Evolutionary conservation across 2,113 vertebrate genomes (phyloP).

Genomic region (Cyrtonyx montezumae): DNA sequence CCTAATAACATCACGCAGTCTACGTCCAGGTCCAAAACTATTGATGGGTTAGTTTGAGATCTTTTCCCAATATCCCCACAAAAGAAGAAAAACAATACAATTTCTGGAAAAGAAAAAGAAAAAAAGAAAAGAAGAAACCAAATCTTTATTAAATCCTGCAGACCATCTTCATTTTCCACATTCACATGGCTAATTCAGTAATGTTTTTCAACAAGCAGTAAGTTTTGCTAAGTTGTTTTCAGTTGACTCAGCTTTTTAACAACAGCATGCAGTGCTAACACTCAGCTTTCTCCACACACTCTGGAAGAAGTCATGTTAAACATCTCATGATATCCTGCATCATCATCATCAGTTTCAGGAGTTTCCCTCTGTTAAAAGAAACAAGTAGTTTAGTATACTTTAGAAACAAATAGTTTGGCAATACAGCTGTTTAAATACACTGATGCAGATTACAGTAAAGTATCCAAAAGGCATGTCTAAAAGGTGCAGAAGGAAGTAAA

Average conservation of each 20-base stretch:
- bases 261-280: neutral
- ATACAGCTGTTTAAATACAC: neutral
- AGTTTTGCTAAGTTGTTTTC: neutral
- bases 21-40: neutral
- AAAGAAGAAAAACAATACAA: neutral
- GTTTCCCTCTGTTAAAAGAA: neutral
- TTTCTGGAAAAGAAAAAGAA: neutral
- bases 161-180: neutral
- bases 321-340: neutral
- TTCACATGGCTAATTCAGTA: neutral
- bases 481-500: neutral
- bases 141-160: constrained; percentile 38
- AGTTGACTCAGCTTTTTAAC: neutral
- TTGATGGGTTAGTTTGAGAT: neutral
- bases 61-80: neutral
- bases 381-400: neutral
- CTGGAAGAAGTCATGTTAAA: neutral
- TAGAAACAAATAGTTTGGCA: neutral
- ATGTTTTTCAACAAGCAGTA: neutral
- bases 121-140: neutral
- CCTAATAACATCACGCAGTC: neutral
- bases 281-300: neutral
- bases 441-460: neutral
- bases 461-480: neutral
- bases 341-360: neutral